Evolutionary conservation across 2,888 invertebrate species (phyloP).

Genomic region (Invenusta paracnida): DNA sequence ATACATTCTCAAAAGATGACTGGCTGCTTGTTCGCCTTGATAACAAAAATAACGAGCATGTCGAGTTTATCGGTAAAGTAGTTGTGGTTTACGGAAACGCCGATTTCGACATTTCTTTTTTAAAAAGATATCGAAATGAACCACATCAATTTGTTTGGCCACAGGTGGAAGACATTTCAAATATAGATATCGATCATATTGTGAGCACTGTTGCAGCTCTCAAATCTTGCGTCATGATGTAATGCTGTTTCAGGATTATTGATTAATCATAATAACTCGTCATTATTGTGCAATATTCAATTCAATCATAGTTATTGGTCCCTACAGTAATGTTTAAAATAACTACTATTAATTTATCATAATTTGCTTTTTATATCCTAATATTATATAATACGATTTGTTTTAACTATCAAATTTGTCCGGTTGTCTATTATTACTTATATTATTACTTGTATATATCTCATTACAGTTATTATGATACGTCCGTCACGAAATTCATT

Average conservation of each 20-base stretch:
- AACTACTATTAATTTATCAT: conserved; percentile 8
- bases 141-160: neutral
- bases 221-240: neutral
- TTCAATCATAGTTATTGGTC: neutral
- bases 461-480: conserved; percentile 26
- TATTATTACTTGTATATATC: neutral
- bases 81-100: neutral
- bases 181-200: neutral
- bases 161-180: neutral
- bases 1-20: neutral
- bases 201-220: neutral
- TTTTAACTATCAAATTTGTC: neutral
- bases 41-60: neutral
- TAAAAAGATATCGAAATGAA: neutral
- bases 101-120: neutral
- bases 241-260: neutral
- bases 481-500: conserved; percentile 8
- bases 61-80: neutral
- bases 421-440: neutral
- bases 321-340: conserved; percentile 7
- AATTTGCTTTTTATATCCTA: conserved; percentile 25
- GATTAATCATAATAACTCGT: neutral
- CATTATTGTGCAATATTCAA: neutral
- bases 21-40: neutral
- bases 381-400: conserved; percentile 1